Conservation (phyloP, 2,888 invertebrate species). For the Thumatha senex region DNA sequence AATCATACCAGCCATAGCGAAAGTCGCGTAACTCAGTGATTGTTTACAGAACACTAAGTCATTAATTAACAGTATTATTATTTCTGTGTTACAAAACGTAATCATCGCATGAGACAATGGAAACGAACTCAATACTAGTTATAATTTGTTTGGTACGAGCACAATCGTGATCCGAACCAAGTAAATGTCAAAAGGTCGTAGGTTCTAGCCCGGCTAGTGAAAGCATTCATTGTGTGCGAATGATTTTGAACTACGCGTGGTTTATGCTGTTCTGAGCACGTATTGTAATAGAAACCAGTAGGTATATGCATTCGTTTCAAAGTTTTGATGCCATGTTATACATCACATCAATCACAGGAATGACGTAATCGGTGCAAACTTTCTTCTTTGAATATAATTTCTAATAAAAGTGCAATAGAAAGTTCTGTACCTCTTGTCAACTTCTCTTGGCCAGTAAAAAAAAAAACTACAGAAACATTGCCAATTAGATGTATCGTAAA, state of each 20-base stretch:
- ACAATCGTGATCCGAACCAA: slow-evolving; percentile 34
- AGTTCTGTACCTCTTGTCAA: too few relatives aligned
- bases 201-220: slow-evolving; percentile 36
- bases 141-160: slow-evolving; percentile 44
- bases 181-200: slow-evolving; percentile 37
- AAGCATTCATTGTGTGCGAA: slow-evolving; percentile 33
- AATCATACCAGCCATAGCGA: too few relatives aligned
- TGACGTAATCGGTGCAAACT: neutral
- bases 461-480: too few relatives aligned
- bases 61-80: too few relatives aligned
- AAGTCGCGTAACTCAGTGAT: too few relatives aligned
- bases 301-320: neutral
- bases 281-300: slow-evolving; percentile 4
- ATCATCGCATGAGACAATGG: slow-evolving; percentile 15
- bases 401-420: neutral
- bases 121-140: slow-evolving; percentile 35
- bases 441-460: too few relatives aligned
- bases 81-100: neutral
- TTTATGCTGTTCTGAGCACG: slow-evolving; percentile 17
- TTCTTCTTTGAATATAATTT: neutral
- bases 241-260: slow-evolving; percentile 20
- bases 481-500: too few relatives aligned
- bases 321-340: neutral
- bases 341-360: neutral
- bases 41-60: too few relatives aligned